These are phyloP conservation scores for Cyrtorhinus lividipennis DNA, from an alignment of 1,140 invertebrate genomes.

Conservation along the genomic window DNA sequence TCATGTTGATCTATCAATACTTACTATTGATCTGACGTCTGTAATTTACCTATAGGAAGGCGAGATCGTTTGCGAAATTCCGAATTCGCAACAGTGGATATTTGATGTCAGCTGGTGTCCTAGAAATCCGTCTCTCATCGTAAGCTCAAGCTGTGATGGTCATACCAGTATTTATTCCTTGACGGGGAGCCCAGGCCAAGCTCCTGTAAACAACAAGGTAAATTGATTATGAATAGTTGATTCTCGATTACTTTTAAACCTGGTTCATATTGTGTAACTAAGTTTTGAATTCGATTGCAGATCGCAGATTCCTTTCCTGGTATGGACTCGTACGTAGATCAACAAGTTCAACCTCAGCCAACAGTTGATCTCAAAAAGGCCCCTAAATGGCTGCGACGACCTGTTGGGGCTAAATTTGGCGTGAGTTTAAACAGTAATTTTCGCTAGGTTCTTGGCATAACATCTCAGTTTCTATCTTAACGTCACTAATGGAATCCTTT, in stretches of 20 bases:
- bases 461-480: too few species aligned
- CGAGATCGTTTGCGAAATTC: constrained; percentile 69
- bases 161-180: constrained; percentile 76
- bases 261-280: too few species aligned
- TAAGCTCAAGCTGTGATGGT: constrained; percentile 73
- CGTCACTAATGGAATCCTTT: too few species aligned
- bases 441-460: too few species aligned
- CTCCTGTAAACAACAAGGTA: constrained; percentile 46
- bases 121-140: constrained; percentile 68
- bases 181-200: constrained; percentile 48
- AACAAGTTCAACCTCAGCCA: constrained; percentile 38
- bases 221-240: neutral
- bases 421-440: too few species aligned
- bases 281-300: constrained; percentile 27
- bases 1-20: constrained; percentile 15
- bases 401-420: constrained; percentile 68
- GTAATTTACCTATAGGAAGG: constrained; percentile 38
- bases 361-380: constrained; percentile 55
- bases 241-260: too few species aligned
- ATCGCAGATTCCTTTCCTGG: constrained; percentile 85
- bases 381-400: constrained; percentile 72
- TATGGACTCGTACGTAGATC: constrained; percentile 61
- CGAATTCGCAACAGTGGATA: constrained; percentile 76
- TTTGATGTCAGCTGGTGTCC: constrained; percentile 90
- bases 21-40: neutral